Evolutionary conservation across 2,113 vertebrate species (phyloP), one percentile per base, ranked within the genome.

Genomic region (Tragelaphus scriptus): DNA sequence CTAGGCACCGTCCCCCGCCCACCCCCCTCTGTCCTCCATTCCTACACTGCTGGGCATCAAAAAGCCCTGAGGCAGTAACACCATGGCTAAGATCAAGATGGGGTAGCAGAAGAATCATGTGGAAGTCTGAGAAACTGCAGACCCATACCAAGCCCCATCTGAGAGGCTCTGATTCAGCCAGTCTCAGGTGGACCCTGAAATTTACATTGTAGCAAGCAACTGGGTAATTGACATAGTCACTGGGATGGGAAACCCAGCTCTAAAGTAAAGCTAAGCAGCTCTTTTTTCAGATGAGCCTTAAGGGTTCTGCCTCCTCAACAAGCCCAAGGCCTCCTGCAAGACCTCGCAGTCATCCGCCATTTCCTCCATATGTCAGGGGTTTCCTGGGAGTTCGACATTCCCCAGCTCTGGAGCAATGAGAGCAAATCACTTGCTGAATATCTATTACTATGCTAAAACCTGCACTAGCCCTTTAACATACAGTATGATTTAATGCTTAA

Each of bases 1-100:
- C 53, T 32, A n/a, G 47, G 32, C 1, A 21, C 14, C 11, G 6
- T 6, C 36, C 71, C 71, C 71, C 5, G 5, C 19, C 9, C 44
- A 71, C 2, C 2, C n/a, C 2, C 10, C 19, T n/a, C n/a, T 1
- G 0, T 15, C 5, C n/a, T 79, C 26, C n/a, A 89, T 16, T 36
- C 49, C 10, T 13, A 53, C 17, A 11, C 8, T 63, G 47, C 40
- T 15, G 59, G 85, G 40, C 23, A n/a, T 28, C 7, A 2, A 19
- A 58, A 56, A 36, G 32, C 3, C 44, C 32, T 2, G 11, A 13
- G n/a, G 8, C 7, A 92, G 26, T 55, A 51, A 26, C 4, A 11
- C n/a, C 26, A 55, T 6, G 40, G 32, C 59, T 75, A 21, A 71
- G 36, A 49, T 44, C n/a, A 47, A 25, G 40, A 47, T 75, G 49